A percentile compares a stretch with the other conserved stretches of the same genome.
Evolutionary conservation across 2,888 invertebrate species (phyloP).

Genomic region (Kryphioiulus occultus): DNA sequence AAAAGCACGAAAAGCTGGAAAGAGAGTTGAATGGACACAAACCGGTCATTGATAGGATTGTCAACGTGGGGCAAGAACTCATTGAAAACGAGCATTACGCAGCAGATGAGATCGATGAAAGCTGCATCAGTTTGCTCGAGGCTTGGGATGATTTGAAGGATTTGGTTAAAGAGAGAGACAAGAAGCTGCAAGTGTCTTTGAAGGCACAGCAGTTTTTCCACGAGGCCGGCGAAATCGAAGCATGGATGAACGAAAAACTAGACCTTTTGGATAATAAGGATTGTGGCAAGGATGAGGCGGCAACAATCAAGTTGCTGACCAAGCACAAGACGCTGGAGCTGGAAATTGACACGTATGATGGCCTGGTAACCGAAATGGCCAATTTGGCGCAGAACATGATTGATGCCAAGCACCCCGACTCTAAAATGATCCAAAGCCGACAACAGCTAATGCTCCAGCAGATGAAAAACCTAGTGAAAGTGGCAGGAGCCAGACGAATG

Average conservation of each 20-base stretch:
- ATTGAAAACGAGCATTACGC: slow-evolving; percentile 82
- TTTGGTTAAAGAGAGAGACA: slow-evolving; percentile 75
- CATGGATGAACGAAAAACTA: slow-evolving; percentile 88
- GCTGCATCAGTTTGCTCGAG: slow-evolving; percentile 75
- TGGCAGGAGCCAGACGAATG: slow-evolving; percentile 80
- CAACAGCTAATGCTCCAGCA: slow-evolving; percentile 75
- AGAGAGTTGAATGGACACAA: slow-evolving; percentile 88
- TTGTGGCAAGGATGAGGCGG: slow-evolving; percentile 86
- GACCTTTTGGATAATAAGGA: slow-evolving; percentile 83
- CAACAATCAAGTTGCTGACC: slow-evolving; percentile 90
- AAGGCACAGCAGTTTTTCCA: slow-evolving; percentile 91
- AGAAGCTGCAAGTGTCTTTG: slow-evolving; percentile 82
- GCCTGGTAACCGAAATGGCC: slow-evolving; percentile 91
- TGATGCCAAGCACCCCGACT: slow-evolving; percentile 80
- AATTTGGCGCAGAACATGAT: slow-evolving; percentile 84
- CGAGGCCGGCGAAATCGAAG: slow-evolving; percentile 89
- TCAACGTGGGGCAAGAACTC: slow-evolving; percentile 79
- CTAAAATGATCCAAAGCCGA: slow-evolving; percentile 78
- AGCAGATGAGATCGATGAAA: slow-evolving; percentile 75
- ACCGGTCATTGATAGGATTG: slow-evolving; percentile 81
- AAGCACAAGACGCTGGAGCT: slow-evolving; percentile 94
- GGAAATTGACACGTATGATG: slow-evolving; percentile 89
- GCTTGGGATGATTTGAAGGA: slow-evolving; percentile 79
- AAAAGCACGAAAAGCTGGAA: slow-evolving; percentile 92
- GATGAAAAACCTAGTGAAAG: slow-evolving; percentile 79